Evolutionary conservation across 2,113 vertebrate genomes (phyloP), one percentile per base, ranked within the genome.

Genomic region (Phocoena phocoena): DNA sequence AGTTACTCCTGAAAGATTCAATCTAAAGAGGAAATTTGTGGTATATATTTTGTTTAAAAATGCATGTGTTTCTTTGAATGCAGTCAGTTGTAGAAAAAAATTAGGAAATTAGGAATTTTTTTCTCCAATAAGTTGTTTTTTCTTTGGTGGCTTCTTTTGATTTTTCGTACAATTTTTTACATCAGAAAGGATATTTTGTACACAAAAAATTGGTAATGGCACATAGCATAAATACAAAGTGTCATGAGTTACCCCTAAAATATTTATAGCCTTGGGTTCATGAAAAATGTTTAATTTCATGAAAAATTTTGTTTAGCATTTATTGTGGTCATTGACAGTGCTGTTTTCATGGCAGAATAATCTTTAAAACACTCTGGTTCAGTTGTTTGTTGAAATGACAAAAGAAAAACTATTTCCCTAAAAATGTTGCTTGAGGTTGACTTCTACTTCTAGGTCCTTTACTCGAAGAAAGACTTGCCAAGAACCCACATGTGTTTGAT

Each of bases 271-370:
- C 18, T 93, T 95, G 9, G 33, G 2, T n/a, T 93, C 41, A 26
- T 86, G 33, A 85, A 79, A 44, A 58, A 14, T 41, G 93, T 93
- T 71, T 38, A 73, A 91, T 95, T 88, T 86, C n/a, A 38, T 79
- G 65, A 80, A 65, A 28, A 81, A 58, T 55, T 88, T 60, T 77
- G 14, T 81, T 93, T 80, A 92, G 60, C 36, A 86, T 96, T 88
- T 95, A 1, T 73, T 60, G 18, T 65, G 17, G 18, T 68, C 44
- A 83, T 11, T 28, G n/a, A 82, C 6, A 12, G 28, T 76, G 33
- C 23, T 90, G 25, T 88, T 94, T 89, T 65, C 83, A 82, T 73
- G n/a, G 47, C 21, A 79, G n/a, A 92, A 76, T 88, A 88, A 81
- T 85, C 88, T 85, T 58, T 21, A 67, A 83, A 63, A 41, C 14